Evolutionary conservation across 2,888 invertebrate genomes (phyloP).

Genomic region (Callyntrura guangdongensis): DNA sequence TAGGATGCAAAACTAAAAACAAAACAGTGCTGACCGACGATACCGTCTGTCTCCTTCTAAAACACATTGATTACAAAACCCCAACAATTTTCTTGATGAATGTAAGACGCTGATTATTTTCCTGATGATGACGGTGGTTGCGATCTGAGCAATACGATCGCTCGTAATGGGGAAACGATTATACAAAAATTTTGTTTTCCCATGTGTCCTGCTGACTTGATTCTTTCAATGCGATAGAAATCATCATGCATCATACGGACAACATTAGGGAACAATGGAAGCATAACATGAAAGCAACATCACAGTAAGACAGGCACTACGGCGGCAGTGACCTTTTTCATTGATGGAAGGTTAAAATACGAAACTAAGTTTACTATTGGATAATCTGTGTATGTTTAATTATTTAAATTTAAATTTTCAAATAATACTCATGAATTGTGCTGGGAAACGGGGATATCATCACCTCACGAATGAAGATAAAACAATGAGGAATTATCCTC

Average conservation of each 20-base stretch:
- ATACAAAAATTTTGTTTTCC: too few relatives aligned
- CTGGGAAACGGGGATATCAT: background rate
- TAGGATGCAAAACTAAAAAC: background rate
- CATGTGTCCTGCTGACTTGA: too few relatives aligned
- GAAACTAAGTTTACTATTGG: background rate
- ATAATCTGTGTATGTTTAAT: background rate
- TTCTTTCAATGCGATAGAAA: too few relatives aligned
- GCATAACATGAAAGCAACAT: background rate
- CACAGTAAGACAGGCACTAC: background rate
- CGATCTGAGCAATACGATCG: too few relatives aligned
- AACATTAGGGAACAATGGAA: background rate
- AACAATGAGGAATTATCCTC: background rate
- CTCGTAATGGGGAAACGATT: too few relatives aligned
- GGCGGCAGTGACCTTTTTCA: constrained; percentile 47
- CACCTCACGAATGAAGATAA: background rate
- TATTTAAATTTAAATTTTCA: background rate
- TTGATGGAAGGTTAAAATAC: background rate
- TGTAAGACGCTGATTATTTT: background rate
- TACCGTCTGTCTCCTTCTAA: background rate
- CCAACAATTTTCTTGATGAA: constrained; percentile 10
- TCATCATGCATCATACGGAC: too few relatives aligned
- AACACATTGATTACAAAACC: background rate
- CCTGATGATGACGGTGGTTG: background rate
- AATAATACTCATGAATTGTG: background rate
- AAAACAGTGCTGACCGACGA: background rate